Evolutionary conservation across 2,888 invertebrate species (phyloP), one percentile per base, ranked within the genome.

Genomic region (Apomyelois bistriatella): DNA sequence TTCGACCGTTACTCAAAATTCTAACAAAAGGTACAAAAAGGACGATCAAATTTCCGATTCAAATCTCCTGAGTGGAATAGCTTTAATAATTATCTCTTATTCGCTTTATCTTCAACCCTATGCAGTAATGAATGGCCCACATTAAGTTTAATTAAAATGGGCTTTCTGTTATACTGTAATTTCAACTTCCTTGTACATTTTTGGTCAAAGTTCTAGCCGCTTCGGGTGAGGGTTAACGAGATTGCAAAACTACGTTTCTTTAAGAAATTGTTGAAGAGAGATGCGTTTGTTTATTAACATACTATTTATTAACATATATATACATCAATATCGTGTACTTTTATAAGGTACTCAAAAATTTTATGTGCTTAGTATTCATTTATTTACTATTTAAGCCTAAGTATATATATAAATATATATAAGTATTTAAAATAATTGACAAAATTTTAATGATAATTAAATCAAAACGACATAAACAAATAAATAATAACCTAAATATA

Each of bases 131-230:
- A 73, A 79, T 74, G 68, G 57, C 47, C 54, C 55, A 65, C 72
- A 75, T 77, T 73, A 70, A 67, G 60, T 74, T 77, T 74, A 76
- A 78, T 79, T 76, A 73, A 76, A 77, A 72, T 64, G 60, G 65
- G 55, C 56, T 62, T 55, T 56, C 56, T 53, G 58, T 64, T 67
- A 58, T 58, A 64, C 53, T 59, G 60, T 60, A 53, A 58, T 57
- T 52, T 42, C 46, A 53, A 60, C 48, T 55, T 60, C 56, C 51
- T 56, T 60, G 59, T 56, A 58, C 58, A 57, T 51, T 64, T 60
- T 61, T 61, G 47, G 47, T 55, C 15, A 55, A 53, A 54, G 32
- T 51, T 13, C 40, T 12, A 4, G 22, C n/a, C n/a, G n/a, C 37
- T 41, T 53, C 16, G 48, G 12, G 15, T 15, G 28, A 13, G 47